Percentiles rank a stretch among this genome's conserved stretches.
phyloP scores from a whole-genome alignment of 2,797 vertebrate species.

The Tauraco hartlaubi region DNA sequence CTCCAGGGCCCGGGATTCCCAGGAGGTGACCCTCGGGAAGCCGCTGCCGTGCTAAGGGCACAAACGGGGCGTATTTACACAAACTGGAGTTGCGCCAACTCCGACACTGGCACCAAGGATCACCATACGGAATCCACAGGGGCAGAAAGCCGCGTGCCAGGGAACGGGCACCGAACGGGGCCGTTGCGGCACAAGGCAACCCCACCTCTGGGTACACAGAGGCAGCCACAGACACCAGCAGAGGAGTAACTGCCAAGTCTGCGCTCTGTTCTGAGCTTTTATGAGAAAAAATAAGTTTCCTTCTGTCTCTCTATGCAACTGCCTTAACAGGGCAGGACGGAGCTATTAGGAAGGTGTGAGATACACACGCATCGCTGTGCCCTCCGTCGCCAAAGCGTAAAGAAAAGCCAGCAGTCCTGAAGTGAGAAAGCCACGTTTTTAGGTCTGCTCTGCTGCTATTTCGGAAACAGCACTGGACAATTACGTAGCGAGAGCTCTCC shows the following conservation, averaged over 20 bases:
- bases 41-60: background rate
- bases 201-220: fast-evolving
- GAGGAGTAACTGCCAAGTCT: background rate
- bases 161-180: fast-evolving
- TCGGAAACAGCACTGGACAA: background rate
- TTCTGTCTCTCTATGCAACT: background rate
- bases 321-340: background rate
- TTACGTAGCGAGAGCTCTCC: fast-evolving
- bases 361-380: fast-evolving
- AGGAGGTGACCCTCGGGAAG: fast-evolving
- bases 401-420: background rate
- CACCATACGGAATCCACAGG: background rate
- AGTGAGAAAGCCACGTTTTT: background rate
- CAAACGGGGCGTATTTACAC: background rate
- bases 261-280: background rate
- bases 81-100: background rate
- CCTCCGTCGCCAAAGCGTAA: background rate
- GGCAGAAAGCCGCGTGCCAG: no score
- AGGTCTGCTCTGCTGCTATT: background rate
- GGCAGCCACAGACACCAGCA: background rate
- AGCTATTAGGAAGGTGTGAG: background rate
- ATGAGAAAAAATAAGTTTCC: background rate
- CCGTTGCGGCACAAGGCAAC: fast-evolving
- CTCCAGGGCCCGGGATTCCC: background rate
- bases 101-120: background rate